Evolutionary conservation across 2,113 vertebrate species (phyloP), one percentile per base, ranked within the genome.

Genomic region (Peucedramus taeniatus): DNA sequence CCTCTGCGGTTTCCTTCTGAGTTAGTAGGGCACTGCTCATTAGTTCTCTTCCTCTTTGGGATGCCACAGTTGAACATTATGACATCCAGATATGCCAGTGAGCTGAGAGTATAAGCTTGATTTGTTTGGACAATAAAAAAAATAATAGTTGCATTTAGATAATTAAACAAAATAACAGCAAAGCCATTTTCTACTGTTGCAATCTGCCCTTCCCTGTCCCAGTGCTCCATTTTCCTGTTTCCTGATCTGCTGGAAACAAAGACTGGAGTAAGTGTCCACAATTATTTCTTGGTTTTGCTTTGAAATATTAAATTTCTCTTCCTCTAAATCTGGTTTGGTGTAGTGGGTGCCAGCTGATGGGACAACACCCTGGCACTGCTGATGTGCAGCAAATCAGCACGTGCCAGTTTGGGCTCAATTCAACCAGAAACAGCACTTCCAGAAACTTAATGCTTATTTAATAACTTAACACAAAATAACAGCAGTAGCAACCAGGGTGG

Each of bases 401-500:
- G 1, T 51, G 35, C 14, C 30, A 50, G 45, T 47, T 14, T 63
- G 82, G 66, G 61, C n/a, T 83, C 30, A 35, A 13, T 70, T 88
- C 63, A 74, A 9, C 24, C 42, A 88, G 50, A 18, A 93, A 64
- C 0, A 42, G n/a, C 44, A 66, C 11, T 72, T 89, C 47, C 27
- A 80, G 66, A 15, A 86, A 45, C n/a, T 6, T 7, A 21, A n/a
- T n/a, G n/a, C 9, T 70, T 45, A 70, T 37, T 87, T 71, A 83
- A 81, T 23, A 37, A 68, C 64, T 64, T 56, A 39, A 66, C 16
- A 51, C 7, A 50, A 89, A 96, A 84, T 79, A 96, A 96, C 51
- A 74, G 92, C 88, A 92, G 93, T 90, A 92, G 94, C 93, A 87
- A 83, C 91, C 96, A 93, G 47, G 86, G 95, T 98, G 98, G 97